Conservation (phyloP, 2,797 vertebrate species). For the Myripristis jacobus region DNA sequence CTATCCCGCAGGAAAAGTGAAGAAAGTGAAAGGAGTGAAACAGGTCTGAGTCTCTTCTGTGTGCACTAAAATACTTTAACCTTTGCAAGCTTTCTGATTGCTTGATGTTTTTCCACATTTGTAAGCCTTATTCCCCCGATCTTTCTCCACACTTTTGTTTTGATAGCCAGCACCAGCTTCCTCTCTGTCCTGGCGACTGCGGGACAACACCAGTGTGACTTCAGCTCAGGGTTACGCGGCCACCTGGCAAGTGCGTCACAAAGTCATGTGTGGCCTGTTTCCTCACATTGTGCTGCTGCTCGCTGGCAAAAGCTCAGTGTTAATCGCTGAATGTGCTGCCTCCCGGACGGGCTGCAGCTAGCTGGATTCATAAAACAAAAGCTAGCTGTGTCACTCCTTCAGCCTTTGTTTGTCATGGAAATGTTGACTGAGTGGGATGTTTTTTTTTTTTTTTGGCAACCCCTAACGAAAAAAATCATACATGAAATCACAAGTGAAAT, state of each 20-base stretch:
- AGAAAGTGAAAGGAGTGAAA: too few relatives aligned
- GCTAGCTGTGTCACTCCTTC: slow-evolving; percentile 7
- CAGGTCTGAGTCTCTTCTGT: too few relatives aligned
- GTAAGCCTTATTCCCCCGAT: neutral
- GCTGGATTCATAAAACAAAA: slow-evolving; percentile 5
- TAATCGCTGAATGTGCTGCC: slow-evolving; percentile 43
- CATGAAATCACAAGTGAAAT: too few relatives aligned
- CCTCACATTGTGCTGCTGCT: slow-evolving; percentile 77
- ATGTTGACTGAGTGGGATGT: neutral
- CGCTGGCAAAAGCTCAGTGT: slow-evolving; percentile 28
- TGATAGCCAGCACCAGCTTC: slow-evolving; percentile 67
- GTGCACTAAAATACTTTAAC: too few relatives aligned
- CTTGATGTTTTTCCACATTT: slow-evolving; percentile 36
- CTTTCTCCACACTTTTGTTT: slow-evolving; percentile 59
- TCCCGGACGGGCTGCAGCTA: neutral
- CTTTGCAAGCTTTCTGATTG: too few relatives aligned
- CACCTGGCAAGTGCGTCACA: slow-evolving; percentile 77
- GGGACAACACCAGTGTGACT: slow-evolving; percentile 40
- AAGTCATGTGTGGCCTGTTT: slow-evolving; percentile 70
- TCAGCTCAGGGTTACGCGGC: slow-evolving; percentile 57
- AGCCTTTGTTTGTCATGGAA: too few relatives aligned
- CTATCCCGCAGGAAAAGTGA: too few relatives aligned
- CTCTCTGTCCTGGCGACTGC: slow-evolving; percentile 50
- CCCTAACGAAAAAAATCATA: too few relatives aligned
- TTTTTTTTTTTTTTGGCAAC: neutral